phyloP scores from a whole-genome alignment of 2,797 vertebrate species.

The Esox lucius region DNA sequence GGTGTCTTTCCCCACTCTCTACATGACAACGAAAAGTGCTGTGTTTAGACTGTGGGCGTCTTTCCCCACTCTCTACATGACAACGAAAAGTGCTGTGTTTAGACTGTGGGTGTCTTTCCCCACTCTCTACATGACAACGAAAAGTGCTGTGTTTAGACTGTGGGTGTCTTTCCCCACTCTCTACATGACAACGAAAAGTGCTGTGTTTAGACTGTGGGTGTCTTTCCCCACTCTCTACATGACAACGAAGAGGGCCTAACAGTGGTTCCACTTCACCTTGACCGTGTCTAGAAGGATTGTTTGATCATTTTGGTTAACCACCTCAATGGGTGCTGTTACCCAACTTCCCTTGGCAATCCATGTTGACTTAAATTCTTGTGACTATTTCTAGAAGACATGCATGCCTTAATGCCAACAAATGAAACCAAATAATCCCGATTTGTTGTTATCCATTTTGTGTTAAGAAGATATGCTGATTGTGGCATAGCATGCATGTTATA shows the following conservation, averaged over 20 bases:
- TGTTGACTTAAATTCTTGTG: background rate
- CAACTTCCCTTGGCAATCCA: background rate
- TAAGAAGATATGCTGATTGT: background rate
- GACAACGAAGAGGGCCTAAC: background rate
- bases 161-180: too few species aligned
- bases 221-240: constrained; percentile 11
- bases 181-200: too few species aligned
- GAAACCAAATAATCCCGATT: background rate
- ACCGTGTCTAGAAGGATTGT: background rate
- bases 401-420: background rate
- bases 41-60: too few species aligned
- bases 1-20: too few species aligned
- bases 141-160: too few species aligned
- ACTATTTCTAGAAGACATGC: background rate
- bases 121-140: too few species aligned
- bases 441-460: background rate
- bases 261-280: background rate
- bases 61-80: too few species aligned
- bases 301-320: background rate
- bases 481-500: constrained; percentile 20
- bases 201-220: too few species aligned
- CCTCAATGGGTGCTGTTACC: background rate
- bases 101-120: too few species aligned
- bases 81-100: too few species aligned
- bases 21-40: too few species aligned